These are phyloP conservation scores for Dendrolimus pini DNA, from an alignment of 2,888 invertebrate genomes.

Conservation along the genomic window DNA sequence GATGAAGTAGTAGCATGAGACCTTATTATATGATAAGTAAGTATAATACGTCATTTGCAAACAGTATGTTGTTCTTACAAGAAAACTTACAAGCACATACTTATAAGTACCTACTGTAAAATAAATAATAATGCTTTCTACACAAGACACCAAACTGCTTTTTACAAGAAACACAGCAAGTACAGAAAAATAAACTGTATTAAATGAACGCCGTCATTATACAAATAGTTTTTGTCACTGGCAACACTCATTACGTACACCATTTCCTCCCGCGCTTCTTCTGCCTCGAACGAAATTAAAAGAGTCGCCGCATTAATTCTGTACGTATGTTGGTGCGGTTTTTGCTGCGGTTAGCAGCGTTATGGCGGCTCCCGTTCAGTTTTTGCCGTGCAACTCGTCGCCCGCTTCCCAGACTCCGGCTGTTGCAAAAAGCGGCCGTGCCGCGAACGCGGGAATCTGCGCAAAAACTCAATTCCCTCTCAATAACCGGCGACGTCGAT, in stretches of 20 bases:
- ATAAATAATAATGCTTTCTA: neutral
- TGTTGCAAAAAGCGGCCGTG: slow-evolving; percentile 37
- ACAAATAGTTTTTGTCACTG: slow-evolving; percentile 62
- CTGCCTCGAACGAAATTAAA: slow-evolving; percentile 67
- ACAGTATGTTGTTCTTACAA: neutral
- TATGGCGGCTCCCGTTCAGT: slow-evolving; percentile 53
- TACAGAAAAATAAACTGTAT: slow-evolving; percentile 46
- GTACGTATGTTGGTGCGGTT: slow-evolving; percentile 55
- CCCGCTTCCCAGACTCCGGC: slow-evolving; percentile 60
- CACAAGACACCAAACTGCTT: slow-evolving; percentile 16
- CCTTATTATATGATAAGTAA: neutral
- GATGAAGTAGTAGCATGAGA: too few relatives aligned
- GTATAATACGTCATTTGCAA: neutral
- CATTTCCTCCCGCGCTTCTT: slow-evolving; percentile 71
- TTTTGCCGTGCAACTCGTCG: slow-evolving; percentile 50
- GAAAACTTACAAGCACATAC: neutral
- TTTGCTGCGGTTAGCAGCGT: slow-evolving; percentile 50
- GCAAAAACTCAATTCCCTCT: slow-evolving; percentile 62
- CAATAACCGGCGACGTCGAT: slow-evolving; percentile 70
- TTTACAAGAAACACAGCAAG: slow-evolving; percentile 26
- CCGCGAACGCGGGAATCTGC: slow-evolving; percentile 46
- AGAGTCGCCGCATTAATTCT: slow-evolving; percentile 71
- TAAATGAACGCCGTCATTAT: slow-evolving; percentile 59
- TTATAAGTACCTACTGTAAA: slow-evolving; percentile 6
- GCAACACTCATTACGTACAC: slow-evolving; percentile 66